Evolutionary conservation across 2,113 vertebrate species (phyloP).

Genomic region (Nycticebus coucang): DNA sequence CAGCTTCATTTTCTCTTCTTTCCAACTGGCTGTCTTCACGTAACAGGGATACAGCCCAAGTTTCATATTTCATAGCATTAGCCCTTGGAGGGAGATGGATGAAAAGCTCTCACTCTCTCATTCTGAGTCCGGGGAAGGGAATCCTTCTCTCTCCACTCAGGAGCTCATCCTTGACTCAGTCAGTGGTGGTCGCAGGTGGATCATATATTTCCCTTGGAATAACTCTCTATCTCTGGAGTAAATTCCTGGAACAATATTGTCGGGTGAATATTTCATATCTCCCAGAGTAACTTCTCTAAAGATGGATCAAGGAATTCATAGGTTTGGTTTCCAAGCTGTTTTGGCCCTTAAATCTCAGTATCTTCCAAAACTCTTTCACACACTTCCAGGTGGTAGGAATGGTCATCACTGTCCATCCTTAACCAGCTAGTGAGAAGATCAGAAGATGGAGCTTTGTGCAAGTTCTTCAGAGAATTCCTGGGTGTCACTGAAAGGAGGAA

Average conservation of each 20-base stretch:
- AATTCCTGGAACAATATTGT: background rate
- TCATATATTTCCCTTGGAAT: accelerated
- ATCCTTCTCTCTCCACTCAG: background rate
- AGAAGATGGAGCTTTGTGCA: background rate
- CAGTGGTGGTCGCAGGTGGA: accelerated
- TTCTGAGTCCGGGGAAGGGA: background rate
- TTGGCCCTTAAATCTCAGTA: background rate
- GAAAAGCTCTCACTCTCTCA: background rate
- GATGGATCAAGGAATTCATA: background rate
- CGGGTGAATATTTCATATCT: background rate
- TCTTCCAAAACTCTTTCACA: background rate
- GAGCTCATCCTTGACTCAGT: accelerated
- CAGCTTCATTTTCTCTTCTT: background rate
- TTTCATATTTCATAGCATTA: background rate
- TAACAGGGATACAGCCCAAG: background rate
- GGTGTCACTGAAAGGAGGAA: background rate
- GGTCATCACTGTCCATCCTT: too few relatives aligned
- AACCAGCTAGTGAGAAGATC: background rate
- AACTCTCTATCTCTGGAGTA: too few relatives aligned
- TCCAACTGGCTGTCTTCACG: background rate
- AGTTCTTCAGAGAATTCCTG: background rate
- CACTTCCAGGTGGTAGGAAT: background rate
- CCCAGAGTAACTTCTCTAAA: background rate
- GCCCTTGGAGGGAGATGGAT: background rate
- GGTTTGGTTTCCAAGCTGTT: background rate